phyloP scores from a whole-genome alignment of 2,888 invertebrate genomes.

The Perithous albicinctus region DNA sequence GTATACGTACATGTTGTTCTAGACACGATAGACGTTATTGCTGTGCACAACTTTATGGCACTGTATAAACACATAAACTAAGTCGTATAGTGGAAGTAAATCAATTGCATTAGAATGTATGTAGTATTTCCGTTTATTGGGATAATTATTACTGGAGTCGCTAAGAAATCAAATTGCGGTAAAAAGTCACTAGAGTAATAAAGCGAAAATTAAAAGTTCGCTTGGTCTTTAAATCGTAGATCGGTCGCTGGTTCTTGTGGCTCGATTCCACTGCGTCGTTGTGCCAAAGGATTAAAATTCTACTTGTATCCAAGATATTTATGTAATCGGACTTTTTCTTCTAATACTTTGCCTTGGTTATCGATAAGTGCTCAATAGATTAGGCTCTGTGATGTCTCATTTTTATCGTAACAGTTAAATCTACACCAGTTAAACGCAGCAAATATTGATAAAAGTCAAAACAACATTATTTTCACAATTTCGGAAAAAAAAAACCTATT shows the following conservation, averaged over 20 bases:
- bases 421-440: too few species aligned
- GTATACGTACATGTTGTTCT: slow-evolving; percentile 29
- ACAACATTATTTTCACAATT: too few species aligned
- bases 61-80: background rate
- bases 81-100: background rate
- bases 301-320: background rate
- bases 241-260: background rate
- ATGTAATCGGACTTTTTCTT: too few species aligned
- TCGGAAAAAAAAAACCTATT: too few species aligned
- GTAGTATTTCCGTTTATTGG: slow-evolving; percentile 8
- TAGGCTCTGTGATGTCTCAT: too few species aligned
- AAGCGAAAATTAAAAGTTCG: background rate
- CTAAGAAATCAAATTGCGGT: slow-evolving; percentile 1
- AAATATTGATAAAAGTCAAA: too few species aligned
- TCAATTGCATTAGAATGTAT: slow-evolving; percentile 14
- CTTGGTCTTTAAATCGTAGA: background rate
- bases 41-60: background rate
- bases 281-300: background rate
- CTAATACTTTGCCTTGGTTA: too few species aligned
- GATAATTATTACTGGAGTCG: background rate
- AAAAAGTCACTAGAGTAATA: background rate
- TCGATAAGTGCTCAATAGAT: background rate
- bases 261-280: background rate
- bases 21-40: background rate
- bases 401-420: too few species aligned